Conservation (phyloP, 2,888 invertebrate genomes). For the Bhutanitis thaidina region DNA sequence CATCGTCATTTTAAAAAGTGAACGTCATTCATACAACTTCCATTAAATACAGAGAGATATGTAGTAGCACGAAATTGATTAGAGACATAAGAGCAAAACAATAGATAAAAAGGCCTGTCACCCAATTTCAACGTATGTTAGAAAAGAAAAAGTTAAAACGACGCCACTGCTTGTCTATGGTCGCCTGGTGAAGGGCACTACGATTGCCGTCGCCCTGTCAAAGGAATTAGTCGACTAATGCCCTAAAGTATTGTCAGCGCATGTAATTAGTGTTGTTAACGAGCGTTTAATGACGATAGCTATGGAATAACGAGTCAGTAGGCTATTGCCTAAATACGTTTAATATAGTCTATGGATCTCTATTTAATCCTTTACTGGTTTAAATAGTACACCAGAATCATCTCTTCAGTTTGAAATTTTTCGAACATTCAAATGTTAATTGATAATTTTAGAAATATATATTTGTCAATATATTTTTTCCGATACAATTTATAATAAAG, state of each 20-base stretch:
- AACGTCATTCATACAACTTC: no score
- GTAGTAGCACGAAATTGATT: background rate
- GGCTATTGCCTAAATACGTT: background rate
- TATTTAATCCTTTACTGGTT: no score
- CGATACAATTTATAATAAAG: no score
- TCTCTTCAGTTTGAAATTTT: no score
- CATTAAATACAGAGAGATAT: no score
- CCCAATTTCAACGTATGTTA: conserved; percentile 33
- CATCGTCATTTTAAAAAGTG: no score
- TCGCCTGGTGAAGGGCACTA: conserved; percentile 31
- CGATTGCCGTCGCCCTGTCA: conserved; percentile 29
- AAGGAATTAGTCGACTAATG: conserved; percentile 32
- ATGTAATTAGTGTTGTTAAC: conserved; percentile 31
- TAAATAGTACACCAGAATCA: no score
- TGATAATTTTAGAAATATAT: no score
- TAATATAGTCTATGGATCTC: no score
- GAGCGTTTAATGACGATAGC: conserved; percentile 13
- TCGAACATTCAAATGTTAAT: no score
- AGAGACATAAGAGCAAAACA: conserved; percentile 20
- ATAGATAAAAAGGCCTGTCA: conserved; percentile 21
- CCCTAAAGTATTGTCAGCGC: conserved; percentile 32
- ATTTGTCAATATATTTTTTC: no score
- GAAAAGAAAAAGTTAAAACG: conserved; percentile 26
- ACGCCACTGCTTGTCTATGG: conserved; percentile 34
- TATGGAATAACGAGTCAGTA: background rate